Evolutionary conservation across 1,140 invertebrate genomes (phyloP), one percentile per base, ranked within the genome.

Genomic region (Gryllus bimaculatus): DNA sequence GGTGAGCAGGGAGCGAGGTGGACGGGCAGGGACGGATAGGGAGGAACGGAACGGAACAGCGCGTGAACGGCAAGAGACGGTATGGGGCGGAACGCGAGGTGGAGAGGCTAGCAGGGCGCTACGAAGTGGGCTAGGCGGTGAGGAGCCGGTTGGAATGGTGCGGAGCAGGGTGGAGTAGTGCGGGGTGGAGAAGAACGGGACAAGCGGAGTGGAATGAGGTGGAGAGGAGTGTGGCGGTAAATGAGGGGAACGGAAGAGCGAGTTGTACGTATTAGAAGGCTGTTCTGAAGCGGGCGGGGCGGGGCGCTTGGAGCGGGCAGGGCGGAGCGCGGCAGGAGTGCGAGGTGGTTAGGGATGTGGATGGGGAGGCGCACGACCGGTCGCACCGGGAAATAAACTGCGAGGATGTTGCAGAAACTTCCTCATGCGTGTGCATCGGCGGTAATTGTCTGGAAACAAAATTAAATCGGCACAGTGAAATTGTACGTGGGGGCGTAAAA

Each of bases 401-500:
- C 54, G 54, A 13, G 10, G 54, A 66, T 66, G 54, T 66, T 66
- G 54, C 54, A 66, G 54, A 66, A 66, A 66, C 54, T 66, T 66
- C 54, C 54, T 66, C 54, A 66, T 66, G 54, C 54, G 54, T 66
- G 54, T 18, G 54, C 54, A 66, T 66, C 54, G 54, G 54, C 10
- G 54, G 54, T 66, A 66, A 66, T 66, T 66, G 54, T 66, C 54
- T 66, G 54, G 54, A 66, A 66, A 66, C 54, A 66, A 66, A 66
- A 66, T 66, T 66, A 66, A 66, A 66, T 66, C 54, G 54, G 54
- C 54, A 39, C 26, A 39, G 26, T 39, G 54, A 66, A 66, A 66
- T 66, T 66, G 54, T 66, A 66, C 54, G 54, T 66, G 54, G 10
- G 26, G 54, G 18, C 18, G 54, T 18, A 66, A 66, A 66, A 66